These are phyloP conservation scores for Diacarnus erythraeanus DNA, from an alignment of 37 sponge, comb jelly and placozoan species.

Conservation along the genomic window DNA sequence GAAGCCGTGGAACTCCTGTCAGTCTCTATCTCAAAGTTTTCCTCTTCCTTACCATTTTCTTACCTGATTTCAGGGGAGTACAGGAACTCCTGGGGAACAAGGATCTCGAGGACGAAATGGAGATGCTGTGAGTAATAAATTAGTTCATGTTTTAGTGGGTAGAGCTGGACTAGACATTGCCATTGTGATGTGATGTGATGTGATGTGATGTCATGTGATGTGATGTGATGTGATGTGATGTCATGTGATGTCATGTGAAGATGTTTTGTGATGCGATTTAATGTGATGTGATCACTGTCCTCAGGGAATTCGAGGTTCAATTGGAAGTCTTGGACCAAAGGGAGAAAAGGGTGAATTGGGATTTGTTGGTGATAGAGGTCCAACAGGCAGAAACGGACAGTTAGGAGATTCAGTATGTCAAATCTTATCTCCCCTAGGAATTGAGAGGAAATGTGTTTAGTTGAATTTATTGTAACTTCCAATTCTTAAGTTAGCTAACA, in stretches of 20 bases:
- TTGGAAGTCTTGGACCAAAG: conserved; percentile 30
- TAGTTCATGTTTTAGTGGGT: too few relatives aligned
- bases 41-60: not conserved
- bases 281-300: too few relatives aligned
- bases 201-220: too few relatives aligned
- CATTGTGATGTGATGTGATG: too few relatives aligned
- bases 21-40: not conserved
- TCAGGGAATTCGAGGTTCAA: conserved; percentile 26
- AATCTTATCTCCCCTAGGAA: too few relatives aligned
- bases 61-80: conserved; percentile 14
- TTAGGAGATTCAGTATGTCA: conserved; percentile 30
- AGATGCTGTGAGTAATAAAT: conserved; percentile 11
- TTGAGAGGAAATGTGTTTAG: too few relatives aligned
- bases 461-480: too few relatives aligned
- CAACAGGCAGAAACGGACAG: conserved; percentile 31
- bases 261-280: too few relatives aligned
- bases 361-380: conserved; percentile 35
- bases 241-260: too few relatives aligned
- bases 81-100: conserved; percentile 27
- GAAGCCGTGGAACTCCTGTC: conserved; percentile 32
- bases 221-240: too few relatives aligned
- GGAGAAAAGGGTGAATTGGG: conserved; percentile 58
- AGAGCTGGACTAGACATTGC: too few relatives aligned
- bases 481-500: too few relatives aligned
- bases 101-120: conserved; percentile 44